Percentiles rank a stretch among this genome's conserved stretches.
Conservation (phyloP, 2,797 vertebrate species). For the Lepilemur septentrionalis region DNA sequence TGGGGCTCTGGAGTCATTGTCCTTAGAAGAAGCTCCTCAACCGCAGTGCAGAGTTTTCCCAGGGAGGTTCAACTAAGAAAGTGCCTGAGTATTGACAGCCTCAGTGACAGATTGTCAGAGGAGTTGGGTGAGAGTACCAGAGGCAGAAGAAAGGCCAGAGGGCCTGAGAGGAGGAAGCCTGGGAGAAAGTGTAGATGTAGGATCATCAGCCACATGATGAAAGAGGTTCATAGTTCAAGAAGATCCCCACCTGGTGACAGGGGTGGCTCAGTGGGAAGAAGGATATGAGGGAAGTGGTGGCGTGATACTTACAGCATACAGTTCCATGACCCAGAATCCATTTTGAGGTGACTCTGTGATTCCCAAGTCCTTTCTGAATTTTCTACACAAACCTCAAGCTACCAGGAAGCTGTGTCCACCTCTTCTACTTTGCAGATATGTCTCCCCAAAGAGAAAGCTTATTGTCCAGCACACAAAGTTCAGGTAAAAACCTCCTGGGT, state of each 20-base stretch:
- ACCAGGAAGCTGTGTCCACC: slow-evolving; percentile 64
- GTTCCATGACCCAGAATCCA: slow-evolving; percentile 74
- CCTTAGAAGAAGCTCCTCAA: neutral
- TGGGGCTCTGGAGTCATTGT: neutral
- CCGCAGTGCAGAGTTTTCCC: neutral
- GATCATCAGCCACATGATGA: rapidly evolving
- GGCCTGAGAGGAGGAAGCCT: rapidly evolving
- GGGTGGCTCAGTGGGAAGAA: rapidly evolving
- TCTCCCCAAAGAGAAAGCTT: neutral
- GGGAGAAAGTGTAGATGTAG: slow-evolving; percentile 39
- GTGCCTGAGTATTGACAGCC: neutral
- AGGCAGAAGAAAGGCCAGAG: slow-evolving; percentile 68
- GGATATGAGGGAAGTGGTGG: neutral
- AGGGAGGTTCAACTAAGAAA: neutral
- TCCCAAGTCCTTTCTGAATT: slow-evolving; percentile 59
- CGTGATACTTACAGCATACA: slow-evolving; percentile 52
- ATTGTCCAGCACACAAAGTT: neutral
- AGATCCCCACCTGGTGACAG: neutral
- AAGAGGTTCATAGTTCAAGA: slow-evolving; percentile 52
- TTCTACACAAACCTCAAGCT: slow-evolving; percentile 69
- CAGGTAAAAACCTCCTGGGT: neutral
- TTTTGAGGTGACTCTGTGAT: slow-evolving; percentile 53
- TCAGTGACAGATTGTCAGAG: neutral
- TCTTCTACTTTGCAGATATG: neutral
- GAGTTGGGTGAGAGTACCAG: slow-evolving; percentile 7